phyloP scores from a whole-genome alignment of 2,797 vertebrate genomes.

The Parauchenoglanis punctatus region DNA sequence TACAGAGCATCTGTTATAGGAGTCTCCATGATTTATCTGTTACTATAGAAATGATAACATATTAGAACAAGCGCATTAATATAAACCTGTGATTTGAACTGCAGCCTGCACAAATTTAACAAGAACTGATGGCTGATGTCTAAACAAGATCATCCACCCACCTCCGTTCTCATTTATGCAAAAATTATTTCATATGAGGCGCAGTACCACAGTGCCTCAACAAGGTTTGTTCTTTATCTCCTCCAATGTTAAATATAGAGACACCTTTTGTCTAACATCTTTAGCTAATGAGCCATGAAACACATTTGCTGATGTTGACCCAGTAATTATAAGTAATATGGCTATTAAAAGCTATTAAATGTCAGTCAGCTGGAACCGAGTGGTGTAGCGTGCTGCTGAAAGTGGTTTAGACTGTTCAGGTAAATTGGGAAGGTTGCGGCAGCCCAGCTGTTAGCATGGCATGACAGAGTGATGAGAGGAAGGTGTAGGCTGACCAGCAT shows the following conservation, averaged over 20 bases:
- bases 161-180: conserved; percentile 20
- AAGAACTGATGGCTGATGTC: conserved; percentile 10
- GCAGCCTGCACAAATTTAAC: conserved; percentile 8
- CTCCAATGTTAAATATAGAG: conserved; percentile 58
- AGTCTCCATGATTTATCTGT: background rate
- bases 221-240: conserved; percentile 46
- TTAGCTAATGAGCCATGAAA: conserved; percentile 62
- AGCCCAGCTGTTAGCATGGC: conserved; percentile 54
- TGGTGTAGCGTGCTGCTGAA: conserved; percentile 48
- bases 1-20: background rate
- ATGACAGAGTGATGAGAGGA: conserved; percentile 44
- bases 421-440: conserved; percentile 59
- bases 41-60: background rate
- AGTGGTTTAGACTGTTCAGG: conserved; percentile 45
- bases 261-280: conserved; percentile 56
- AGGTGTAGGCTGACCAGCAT: conserved; percentile 59
- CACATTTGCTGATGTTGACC: conserved; percentile 60
- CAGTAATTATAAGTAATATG: conserved; percentile 64
- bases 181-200: conserved; percentile 23
- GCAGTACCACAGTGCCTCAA: conserved; percentile 17
- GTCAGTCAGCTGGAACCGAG: conserved; percentile 60
- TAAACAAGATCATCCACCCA: conserved; percentile 15
- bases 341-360: conserved; percentile 65
- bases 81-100: background rate
- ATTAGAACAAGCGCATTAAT: background rate